Percentiles rank a stretch among this genome's conserved stretches.
These are phyloP conservation scores for Nannoperca australis DNA, from an alignment of 2,797 vertebrate genomes.

Conservation along the genomic window DNA sequence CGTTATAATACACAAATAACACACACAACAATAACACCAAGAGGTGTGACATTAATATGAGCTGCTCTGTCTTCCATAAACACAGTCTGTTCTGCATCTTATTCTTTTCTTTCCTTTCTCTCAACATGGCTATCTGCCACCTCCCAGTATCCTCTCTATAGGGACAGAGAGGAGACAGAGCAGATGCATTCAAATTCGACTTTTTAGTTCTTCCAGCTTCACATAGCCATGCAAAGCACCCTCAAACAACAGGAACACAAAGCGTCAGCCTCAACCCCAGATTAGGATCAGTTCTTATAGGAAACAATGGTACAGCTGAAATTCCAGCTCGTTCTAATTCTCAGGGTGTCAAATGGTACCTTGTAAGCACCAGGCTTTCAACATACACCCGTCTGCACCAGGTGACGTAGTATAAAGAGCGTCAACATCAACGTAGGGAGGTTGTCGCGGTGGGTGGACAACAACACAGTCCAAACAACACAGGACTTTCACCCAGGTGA, in stretches of 20 bases:
- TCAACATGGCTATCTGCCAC: constrained; percentile 10
- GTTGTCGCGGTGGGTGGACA: too few relatives aligned
- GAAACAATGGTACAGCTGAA: background rate
- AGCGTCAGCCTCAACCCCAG: background rate
- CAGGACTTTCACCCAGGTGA: too few relatives aligned
- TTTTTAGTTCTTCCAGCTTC: constrained; percentile 5
- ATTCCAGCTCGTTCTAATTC: too few relatives aligned
- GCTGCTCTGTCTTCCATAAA: constrained; percentile 31
- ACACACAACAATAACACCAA: constrained; percentile 28
- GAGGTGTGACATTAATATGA: constrained; percentile 45
- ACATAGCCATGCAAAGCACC: background rate
- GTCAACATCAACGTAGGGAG: too few relatives aligned
- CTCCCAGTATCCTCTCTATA: constrained; percentile 21
- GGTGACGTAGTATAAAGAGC: too few relatives aligned
- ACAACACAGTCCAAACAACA: too few relatives aligned
- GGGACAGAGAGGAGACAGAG: constrained; percentile 5
- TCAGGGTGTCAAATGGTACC: too few relatives aligned
- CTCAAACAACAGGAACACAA: background rate
- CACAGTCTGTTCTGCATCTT: constrained; percentile 23
- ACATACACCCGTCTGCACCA: too few relatives aligned
- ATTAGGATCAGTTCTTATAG: background rate
- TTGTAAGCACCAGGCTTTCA: too few relatives aligned
- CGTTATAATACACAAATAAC: constrained; percentile 49
- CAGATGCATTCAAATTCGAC: background rate
- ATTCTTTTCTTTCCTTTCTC: background rate